Evolutionary conservation across 2,888 invertebrate genomes (phyloP).

Genomic region (Rutpela maculata): DNA sequence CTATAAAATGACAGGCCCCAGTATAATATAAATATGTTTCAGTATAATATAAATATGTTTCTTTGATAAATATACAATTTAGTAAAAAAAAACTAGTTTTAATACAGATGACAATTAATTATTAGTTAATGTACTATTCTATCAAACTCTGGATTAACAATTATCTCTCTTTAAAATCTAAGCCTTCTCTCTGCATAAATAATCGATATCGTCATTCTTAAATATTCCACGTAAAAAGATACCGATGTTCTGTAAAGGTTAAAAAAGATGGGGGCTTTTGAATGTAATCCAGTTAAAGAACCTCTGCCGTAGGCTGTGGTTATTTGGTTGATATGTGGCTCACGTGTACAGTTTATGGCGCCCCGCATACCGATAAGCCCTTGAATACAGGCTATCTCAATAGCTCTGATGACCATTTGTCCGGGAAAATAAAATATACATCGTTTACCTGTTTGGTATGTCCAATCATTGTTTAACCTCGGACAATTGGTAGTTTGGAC

Average conservation of each 20-base stretch:
- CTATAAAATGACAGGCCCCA: no score
- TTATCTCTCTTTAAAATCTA: no score
- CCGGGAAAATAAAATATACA: slow-evolving; percentile 58
- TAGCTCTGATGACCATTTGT: slow-evolving; percentile 64
- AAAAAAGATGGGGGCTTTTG: slow-evolving; percentile 59
- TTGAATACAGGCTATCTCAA: slow-evolving; percentile 61
- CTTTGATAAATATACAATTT: no score
- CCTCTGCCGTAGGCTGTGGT: slow-evolving; percentile 62
- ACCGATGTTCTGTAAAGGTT: slow-evolving; percentile 27
- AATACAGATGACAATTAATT: no score
- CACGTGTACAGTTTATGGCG: slow-evolving; percentile 65
- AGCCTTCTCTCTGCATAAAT: background rate
- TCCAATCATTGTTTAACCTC: slow-evolving; percentile 12
- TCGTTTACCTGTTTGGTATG: slow-evolving; percentile 47
- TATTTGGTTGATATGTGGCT: slow-evolving; percentile 63
- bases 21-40: no score
- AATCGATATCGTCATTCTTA: background rate
- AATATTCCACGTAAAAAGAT: slow-evolving; percentile 37
- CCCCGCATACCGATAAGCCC: slow-evolving; percentile 66
- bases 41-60: no score
- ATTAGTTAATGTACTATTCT: no score
- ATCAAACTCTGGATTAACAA: no score
- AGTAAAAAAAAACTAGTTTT: no score
- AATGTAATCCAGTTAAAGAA: slow-evolving; percentile 67
- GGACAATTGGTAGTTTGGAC: slow-evolving; percentile 7